Evolutionary conservation across 2,797 vertebrate genomes (phyloP).

Genomic region (Labroides dimidiatus): DNA sequence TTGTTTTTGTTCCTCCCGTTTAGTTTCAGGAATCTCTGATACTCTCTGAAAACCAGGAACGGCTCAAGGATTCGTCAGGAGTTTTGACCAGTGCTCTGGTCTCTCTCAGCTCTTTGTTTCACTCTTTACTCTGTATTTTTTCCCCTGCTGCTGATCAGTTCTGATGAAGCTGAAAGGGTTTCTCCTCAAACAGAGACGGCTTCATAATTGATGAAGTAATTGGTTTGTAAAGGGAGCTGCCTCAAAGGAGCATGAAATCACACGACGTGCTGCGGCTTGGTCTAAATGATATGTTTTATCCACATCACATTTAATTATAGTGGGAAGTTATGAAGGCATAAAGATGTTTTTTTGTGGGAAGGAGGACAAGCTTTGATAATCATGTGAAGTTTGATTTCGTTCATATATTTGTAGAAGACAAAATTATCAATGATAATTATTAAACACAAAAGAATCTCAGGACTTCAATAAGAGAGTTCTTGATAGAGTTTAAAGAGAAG

Average conservation of each 20-base stretch:
- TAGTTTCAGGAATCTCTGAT: conserved; percentile 29
- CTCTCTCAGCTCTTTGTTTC: conserved; percentile 37
- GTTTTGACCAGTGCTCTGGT: conserved; percentile 31
- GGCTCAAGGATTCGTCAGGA: conserved; percentile 5
- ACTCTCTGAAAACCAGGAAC: conserved; percentile 6
- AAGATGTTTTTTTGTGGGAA: too few species aligned
- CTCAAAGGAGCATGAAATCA: not conserved
- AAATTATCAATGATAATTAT: too few species aligned
- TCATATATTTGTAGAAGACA: too few species aligned
- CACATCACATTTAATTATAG: too few species aligned
- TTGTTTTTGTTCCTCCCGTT: conserved; percentile 33
- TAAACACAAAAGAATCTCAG: too few species aligned
- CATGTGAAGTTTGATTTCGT: too few species aligned
- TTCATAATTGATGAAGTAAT: conserved; percentile 10
- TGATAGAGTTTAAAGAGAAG: too few species aligned
- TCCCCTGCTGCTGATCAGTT: conserved; percentile 29
- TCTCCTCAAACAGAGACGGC: not conserved
- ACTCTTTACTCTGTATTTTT: conserved; percentile 26
- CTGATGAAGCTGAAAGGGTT: conserved; percentile 18
- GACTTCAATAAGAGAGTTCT: too few species aligned
- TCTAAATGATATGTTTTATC: not conserved
- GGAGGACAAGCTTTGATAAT: too few species aligned
- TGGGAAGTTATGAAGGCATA: too few species aligned
- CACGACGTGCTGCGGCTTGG: not conserved
- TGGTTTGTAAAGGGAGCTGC: conserved; percentile 4